These are phyloP conservation scores for Heliocidaris tuberculata DNA, from an alignment of 35 echinoderm and acorn worm species.

Conservation along the genomic window DNA sequence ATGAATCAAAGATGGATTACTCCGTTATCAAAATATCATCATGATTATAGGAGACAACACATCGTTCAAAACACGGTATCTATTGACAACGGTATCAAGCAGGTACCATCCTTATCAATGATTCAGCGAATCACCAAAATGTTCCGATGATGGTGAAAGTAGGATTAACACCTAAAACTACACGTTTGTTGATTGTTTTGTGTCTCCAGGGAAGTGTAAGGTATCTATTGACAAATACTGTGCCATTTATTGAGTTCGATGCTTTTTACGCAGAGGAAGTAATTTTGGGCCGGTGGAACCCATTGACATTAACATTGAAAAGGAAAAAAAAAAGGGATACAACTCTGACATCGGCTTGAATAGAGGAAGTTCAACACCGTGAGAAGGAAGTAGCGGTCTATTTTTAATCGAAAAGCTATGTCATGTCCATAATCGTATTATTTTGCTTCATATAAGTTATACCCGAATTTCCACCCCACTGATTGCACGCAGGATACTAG, in stretches of 20 bases:
- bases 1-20: neutral
- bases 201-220: neutral
- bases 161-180: neutral
- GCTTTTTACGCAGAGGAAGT: neutral
- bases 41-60: neutral
- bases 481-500: neutral
- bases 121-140: neutral
- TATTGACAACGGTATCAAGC: neutral
- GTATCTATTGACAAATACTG: neutral
- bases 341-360: neutral
- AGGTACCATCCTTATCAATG: neutral
- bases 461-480: neutral
- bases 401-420: constrained; percentile 15
- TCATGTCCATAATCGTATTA: neutral
- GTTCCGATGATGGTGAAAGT: neutral
- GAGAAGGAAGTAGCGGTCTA: constrained; percentile 1
- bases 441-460: neutral
- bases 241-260: neutral
- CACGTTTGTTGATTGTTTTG: neutral
- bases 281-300: neutral
- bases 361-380: constrained; percentile 16
- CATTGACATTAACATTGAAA: neutral
- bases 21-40: neutral
- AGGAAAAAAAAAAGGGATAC: neutral
- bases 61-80: neutral